Conservation (phyloP, 2,797 vertebrate species). For the Peromyscus aztecus region DNA sequence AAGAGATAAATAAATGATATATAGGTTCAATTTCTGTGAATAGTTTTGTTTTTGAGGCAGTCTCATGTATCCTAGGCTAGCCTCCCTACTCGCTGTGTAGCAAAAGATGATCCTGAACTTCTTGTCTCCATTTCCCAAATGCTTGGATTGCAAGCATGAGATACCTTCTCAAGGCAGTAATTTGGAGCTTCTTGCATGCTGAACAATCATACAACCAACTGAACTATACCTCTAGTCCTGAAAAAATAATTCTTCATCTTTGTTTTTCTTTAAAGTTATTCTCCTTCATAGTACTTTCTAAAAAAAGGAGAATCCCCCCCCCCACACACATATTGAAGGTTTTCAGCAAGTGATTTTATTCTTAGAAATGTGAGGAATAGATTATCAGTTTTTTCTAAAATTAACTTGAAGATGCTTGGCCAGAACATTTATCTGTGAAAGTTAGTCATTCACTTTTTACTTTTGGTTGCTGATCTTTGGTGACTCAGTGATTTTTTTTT, state of each 20-base stretch:
- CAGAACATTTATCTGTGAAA: constrained; percentile 79
- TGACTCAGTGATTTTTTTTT: constrained; percentile 75
- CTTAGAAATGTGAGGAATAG: constrained; percentile 76
- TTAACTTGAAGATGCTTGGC: constrained; percentile 79
- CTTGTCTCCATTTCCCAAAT: neutral
- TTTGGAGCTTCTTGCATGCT: neutral
- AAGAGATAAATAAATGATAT: constrained; percentile 1
- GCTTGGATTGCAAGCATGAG: neutral
- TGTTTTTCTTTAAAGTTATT: constrained; percentile 64
- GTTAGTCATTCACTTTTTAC: constrained; percentile 79
- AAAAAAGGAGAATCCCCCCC: neutral
- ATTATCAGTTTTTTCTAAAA: constrained; percentile 80
- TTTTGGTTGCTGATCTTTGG: constrained; percentile 79
- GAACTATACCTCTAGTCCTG: neutral
- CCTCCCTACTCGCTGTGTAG: neutral
- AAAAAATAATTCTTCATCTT: constrained; percentile 36
- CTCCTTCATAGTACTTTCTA: constrained; percentile 51
- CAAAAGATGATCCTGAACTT: neutral
- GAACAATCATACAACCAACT: neutral
- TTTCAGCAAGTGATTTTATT: constrained; percentile 77
- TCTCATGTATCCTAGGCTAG: neutral
- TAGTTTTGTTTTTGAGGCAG: constrained; percentile 1
- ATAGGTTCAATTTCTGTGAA: neutral
- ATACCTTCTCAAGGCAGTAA: neutral
- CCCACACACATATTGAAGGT: constrained; percentile 52